Percentiles rank a stretch among this genome's conserved stretches.
phyloP scores from a whole-genome alignment of 2,888 invertebrate species.

The Ceraclea dissimilis region DNA sequence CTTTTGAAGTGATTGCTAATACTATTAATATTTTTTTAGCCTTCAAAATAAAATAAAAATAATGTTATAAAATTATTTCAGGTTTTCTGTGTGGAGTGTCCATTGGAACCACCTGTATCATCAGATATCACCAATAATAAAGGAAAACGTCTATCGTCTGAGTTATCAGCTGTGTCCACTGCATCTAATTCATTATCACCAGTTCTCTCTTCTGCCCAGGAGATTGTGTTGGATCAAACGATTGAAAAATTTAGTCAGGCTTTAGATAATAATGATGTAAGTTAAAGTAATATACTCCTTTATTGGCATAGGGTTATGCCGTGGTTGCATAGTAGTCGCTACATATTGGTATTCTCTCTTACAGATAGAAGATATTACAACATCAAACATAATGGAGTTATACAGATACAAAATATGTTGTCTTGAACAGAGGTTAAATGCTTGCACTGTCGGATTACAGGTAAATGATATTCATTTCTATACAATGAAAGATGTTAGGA shows the following conservation, averaged over 20 bases:
- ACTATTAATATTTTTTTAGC: too few species aligned
- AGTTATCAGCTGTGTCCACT: neutral
- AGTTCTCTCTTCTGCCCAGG: conserved; percentile 39
- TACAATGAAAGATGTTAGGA: too few species aligned
- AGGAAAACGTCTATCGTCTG: neutral
- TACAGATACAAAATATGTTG: conserved; percentile 62
- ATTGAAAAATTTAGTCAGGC: conserved; percentile 40
- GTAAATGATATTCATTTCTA: conserved; percentile 26
- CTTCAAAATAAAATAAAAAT: too few species aligned
- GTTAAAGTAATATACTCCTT: neutral
- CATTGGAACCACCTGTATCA: neutral
- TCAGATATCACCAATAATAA: neutral
- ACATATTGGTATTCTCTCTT: too few species aligned
- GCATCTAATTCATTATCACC: neutral
- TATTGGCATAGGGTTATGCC: too few species aligned
- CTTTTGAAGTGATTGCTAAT: too few species aligned
- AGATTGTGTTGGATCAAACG: conserved; percentile 45
- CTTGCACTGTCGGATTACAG: conserved; percentile 41
- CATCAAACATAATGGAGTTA: conserved; percentile 63
- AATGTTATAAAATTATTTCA: too few species aligned
- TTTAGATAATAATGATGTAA: conserved; percentile 42
- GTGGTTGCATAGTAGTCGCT: too few species aligned
- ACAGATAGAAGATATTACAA: conserved; percentile 49
- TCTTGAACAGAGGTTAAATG: conserved; percentile 42
- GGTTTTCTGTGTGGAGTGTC: conserved; percentile 13